Base-by-base conservation (phyloP, 2,888 invertebrate species). In the Eristalinus aeneus region DNA sequence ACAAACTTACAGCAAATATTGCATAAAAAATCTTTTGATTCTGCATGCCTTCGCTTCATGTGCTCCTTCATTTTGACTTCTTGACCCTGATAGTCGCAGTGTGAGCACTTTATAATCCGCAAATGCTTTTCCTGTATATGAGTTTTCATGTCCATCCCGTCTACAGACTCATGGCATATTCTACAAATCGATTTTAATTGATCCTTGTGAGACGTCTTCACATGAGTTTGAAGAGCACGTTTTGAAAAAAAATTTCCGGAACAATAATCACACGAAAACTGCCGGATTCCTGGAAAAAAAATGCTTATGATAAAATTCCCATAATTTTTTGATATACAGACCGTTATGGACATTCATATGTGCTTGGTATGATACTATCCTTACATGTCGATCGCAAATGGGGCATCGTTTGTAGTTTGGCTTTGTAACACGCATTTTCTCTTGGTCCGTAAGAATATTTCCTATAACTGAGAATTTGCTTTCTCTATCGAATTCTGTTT, bases 1-100 rank as follows among this genome's bases (percentile, higher is more conserved):
- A 16, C n/a, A 63, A 20, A 88, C 89, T 88, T 79, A 89, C 89
- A 86, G 74, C 89, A 89, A 39, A 89, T 81, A 39, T 88, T 88
- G 31, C 89, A 89, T 36, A 88, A 46, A 60, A 85, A 88, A 60
- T 88, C 84, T 20, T 71, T 87, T 2, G 85, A 81, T 20, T 85
- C 53, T 10, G 63, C 67, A 65, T 88, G 88, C 11, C 61, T 65
- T n/a, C 73, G 71, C 11, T 82, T 78, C 34, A 82, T 67, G 60
- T 88, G 88, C 4, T 88, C 87, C 11, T 71, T 58, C 84, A 88
- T 77, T 67, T 88, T 85, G 0, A 68, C 27, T 12, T 88, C 89
- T 34, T 69, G 82, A 1, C 88, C 81, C 54, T 83, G 65, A 56
- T 81, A 73, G 5, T 88, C 87, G 23, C 89, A 88, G 11, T 87